Evolutionary conservation across 2,113 vertebrate genomes (phyloP), one percentile per base, ranked within the genome.

Genomic region (Vulpes vulpes): DNA sequence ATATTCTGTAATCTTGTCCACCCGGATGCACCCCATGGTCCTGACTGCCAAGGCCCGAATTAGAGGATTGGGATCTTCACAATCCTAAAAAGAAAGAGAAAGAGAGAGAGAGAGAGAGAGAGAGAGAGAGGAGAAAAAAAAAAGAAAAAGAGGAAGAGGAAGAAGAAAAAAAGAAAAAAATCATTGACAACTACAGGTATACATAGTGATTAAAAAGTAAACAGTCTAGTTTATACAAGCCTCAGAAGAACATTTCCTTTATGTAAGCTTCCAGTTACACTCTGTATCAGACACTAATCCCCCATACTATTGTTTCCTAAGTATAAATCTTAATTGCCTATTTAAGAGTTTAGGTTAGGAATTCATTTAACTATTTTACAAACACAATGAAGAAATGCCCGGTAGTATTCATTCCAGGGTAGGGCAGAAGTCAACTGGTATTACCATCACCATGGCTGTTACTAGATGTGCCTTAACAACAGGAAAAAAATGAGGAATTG

Each of bases 1-100:
- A 96, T 99, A 99, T 97, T 99, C 99, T 0, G 99, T 99, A 98
- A 99, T 99, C 96, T 99, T 99, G 95, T 99, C 99, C 95, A 99
- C 99, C 0, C 99, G 98, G 98, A 99, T 99, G 98, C 99, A 99
- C 4, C 99, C 99, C 99, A 99, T 99, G 15, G 99, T 99, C 92
- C 99, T 99, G n/a, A 99, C 99, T 0, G 99, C 99, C 97, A 99
- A 98, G 2, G 99, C 99, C 0, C 99, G 99, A 98, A 99, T 99
- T 94, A 99, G 99, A 1, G 99, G 99, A 99, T 99, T 99, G 0
- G 99, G 99, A 97, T 99, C 99, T 89, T 99, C 99, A n/a, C 99
- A 99, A 98, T 99, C 99, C 99, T 99, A 57, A 2, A 71, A 64
- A 95, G 92, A 89, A 84, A 23, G 92, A 81, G 49, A 43, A 38